Evolutionary conservation across 2,113 vertebrate genomes (phyloP), one percentile per base, ranked within the genome.

Genomic region (Eolophus roseicapilla): DNA sequence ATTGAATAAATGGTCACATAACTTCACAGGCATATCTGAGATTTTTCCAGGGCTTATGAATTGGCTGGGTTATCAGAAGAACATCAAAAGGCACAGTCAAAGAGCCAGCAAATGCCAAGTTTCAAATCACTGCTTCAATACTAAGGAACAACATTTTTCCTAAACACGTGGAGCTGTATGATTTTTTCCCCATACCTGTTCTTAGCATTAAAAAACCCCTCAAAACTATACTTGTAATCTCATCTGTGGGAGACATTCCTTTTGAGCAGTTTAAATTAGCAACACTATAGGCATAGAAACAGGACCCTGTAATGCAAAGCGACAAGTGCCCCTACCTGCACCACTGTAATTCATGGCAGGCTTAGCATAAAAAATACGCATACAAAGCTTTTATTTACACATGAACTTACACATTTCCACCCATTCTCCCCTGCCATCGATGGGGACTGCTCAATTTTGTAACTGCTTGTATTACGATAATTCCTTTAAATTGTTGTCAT

Each of bases 11-110:
- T 71, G 86, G 46, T 90, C 92, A 81, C 86, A 65, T 92, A 94
- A 93, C 96, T 95, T 91, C 95, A 84, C 64, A 95, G 60, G 44
- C 95, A 95, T 96, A 92, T 92, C 80, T 93, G 92, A 96, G 65
- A 96, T 96, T 92, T 94, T 96, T 92, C 76, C 13, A 6, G 57
- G 82, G 88, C 76, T 96, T 96, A 93, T 43, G 85, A 95, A 95
- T 67, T 43, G 91, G 55, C 59, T 67, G 82, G 91, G 91, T 93
- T 95, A 93, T 88, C 92, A 95, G 33, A 95, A 86, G 64, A 92
- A 93, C 86, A 96, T 93, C 92, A 97, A 90, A 96, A 96, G 79
- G 35, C 75, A 93, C 41, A 86, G 46, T 70, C 27, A 57, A 82
- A 88, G 16, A 71, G 81, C 49, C 53, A 74, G 74, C 37, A 90